These are phyloP conservation scores for Mimachlamys varia DNA, from an alignment of 2,888 invertebrate genomes.

Conservation along the genomic window DNA sequence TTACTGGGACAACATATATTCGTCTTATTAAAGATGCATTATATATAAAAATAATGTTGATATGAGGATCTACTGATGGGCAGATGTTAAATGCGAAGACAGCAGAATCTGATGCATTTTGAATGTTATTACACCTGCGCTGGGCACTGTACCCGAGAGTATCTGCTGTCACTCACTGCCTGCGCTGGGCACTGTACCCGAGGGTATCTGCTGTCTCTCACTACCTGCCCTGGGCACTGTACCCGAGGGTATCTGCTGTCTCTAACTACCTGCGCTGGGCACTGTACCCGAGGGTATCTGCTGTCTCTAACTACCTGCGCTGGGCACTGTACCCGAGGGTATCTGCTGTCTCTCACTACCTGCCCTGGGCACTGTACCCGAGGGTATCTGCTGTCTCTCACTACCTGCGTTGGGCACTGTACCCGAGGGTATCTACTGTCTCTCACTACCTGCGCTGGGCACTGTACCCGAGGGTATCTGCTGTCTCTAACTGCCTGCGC, in stretches of 20 bases:
- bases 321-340: neutral
- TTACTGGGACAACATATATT: no score
- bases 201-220: constrained; percentile 3
- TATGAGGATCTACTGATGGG: neutral
- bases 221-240: neutral
- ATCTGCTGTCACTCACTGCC: neutral
- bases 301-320: neutral
- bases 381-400: constrained; percentile 3
- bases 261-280: neutral
- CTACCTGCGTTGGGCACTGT: neutral
- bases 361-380: neutral
- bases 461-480: neutral
- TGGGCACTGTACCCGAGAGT: neutral
- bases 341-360: neutral
- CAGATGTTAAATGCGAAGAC: neutral
- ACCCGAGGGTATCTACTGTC: neutral
- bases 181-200: neutral
- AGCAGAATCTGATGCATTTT: neutral
- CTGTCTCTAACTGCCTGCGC: neutral
- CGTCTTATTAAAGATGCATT: no score
- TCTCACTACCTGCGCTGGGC: neutral
- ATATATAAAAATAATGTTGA: neutral
- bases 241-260: neutral
- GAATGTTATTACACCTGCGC: neutral
- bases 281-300: neutral